Base-by-base conservation (phyloP, 2,888 invertebrate species). In the Eristalinus sepulchralis region DNA sequence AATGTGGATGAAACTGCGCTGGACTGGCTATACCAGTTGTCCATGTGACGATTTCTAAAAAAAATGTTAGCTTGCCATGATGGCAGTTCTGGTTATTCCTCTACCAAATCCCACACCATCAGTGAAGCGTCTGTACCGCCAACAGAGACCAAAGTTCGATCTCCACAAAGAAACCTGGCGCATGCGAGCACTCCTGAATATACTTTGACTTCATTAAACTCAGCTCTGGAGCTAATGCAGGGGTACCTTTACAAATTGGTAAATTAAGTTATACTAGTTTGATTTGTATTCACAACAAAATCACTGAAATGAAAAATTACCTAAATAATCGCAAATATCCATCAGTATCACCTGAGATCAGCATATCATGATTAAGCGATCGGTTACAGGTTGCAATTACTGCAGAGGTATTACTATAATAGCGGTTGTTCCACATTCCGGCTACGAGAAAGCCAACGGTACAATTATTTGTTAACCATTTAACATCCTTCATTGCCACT, bases 381-480 rank as follows among this genome's bases (percentile, higher is more conserved):
- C 97, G 95, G 92, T 96, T 96, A 10, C 96, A 96, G 1, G 97
- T 96, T 57, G 97, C 95, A 88, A 97, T 94, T 62, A 97, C 94
- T 11, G 97, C 96, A n/a, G 97, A 96, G 33, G 96, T 96, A 94
- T 96, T 95, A 36, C 97, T 96, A 90, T 97, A 97, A 92, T 96
- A 97, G 27, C 97, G 95, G 91, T 97, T 97, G 91, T 97, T 97
- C 97, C 97, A 97, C 93, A 97, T 96, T 70, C 97, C 97, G 89
- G 97, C 96, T 6, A 97, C 96, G 90, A 97, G 94, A 92, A 97
- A 97, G 78, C 97, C 97, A 59, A 98, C 96, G 0, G 97, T 97
- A 62, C 96, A 96, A 89, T 97, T 97, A 89, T 96, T 96, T 0
- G 97, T 96, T 88, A 96, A 95, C 97, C 97, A 98, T 92, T 97